A percentile compares a stretch with the other conserved stretches of the same genome.
These are phyloP conservation scores for Rousettus leschenaultii DNA, from an alignment of 2,113 vertebrate genomes.

Conservation along the genomic window DNA sequence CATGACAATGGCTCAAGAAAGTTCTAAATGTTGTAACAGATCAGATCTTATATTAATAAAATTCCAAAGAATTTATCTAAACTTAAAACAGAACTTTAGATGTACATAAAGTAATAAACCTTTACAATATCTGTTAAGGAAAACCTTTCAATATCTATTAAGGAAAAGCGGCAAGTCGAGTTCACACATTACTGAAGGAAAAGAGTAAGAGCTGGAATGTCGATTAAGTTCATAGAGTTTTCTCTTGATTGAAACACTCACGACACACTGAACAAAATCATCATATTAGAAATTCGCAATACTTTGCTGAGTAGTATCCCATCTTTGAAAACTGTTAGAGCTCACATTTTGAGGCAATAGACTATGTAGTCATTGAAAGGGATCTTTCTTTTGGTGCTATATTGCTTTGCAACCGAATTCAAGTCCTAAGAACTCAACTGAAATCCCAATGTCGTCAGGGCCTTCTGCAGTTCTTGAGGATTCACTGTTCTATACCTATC, in stretches of 20 bases:
- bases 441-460: constrained; percentile 89
- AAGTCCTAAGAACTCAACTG: constrained; percentile 91
- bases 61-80: constrained; percentile 62
- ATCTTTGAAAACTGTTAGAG: constrained; percentile 91
- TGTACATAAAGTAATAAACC: constrained; percentile 5
- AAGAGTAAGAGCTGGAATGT: constrained; percentile 68
- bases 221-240: not conserved
- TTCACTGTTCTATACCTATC: constrained; percentile 92
- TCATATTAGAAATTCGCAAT: constrained; percentile 93
- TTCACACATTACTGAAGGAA: not conserved
- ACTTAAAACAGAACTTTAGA: constrained; percentile 48
- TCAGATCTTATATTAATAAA: constrained; percentile 24
- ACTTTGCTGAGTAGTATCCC: constrained; percentile 88
- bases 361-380: constrained; percentile 94
- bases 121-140: constrained; percentile 41
- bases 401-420: constrained; percentile 88
- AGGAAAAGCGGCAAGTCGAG: not conserved
- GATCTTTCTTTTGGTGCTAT: constrained; percentile 88
- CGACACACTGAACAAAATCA: constrained; percentile 88
- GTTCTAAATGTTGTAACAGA: constrained; percentile 17
- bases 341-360: constrained; percentile 91
- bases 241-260: constrained; percentile 80
- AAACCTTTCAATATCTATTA: constrained; percentile 19
- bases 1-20: constrained; percentile 56
- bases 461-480: constrained; percentile 90